Evolutionary conservation across 2,797 vertebrate genomes (phyloP).

Genomic region (Muscicapa striata): DNA sequence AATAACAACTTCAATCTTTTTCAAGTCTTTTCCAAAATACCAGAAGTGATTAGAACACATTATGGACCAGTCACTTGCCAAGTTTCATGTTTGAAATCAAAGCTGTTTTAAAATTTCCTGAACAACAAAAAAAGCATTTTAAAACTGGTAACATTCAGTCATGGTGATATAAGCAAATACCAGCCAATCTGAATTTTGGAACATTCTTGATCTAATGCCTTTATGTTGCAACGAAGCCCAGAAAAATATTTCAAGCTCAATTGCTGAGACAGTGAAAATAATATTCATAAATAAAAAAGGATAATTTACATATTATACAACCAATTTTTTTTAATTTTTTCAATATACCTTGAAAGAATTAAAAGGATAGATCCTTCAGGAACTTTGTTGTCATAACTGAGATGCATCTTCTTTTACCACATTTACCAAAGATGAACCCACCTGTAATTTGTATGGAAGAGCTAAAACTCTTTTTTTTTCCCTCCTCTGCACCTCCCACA

Average conservation of each 20-base stretch:
- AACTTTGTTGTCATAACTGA: slow-evolving; percentile 19
- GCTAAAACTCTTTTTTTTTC: not conserved
- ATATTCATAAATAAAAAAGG: slow-evolving; percentile 38
- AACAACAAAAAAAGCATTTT: slow-evolving; percentile 75
- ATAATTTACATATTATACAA: slow-evolving; percentile 37
- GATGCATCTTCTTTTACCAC: slow-evolving; percentile 17
- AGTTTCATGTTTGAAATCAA: slow-evolving; percentile 78
- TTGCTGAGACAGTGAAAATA: slow-evolving; percentile 44
- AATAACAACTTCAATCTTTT: slow-evolving; percentile 69
- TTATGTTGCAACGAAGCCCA: slow-evolving; percentile 55
- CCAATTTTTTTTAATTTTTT: not conserved
- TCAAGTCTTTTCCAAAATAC: slow-evolving; percentile 73
- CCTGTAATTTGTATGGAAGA: not conserved
- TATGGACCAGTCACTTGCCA: slow-evolving; percentile 71
- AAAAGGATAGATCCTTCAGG: slow-evolving; percentile 34
- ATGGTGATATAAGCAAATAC: slow-evolving; percentile 71
- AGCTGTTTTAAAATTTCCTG: slow-evolving; percentile 76
- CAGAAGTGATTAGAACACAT: slow-evolving; percentile 78
- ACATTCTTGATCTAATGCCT: slow-evolving; percentile 68
- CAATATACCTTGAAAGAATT: not conserved
- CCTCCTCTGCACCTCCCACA: not conserved
- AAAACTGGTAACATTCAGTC: slow-evolving; percentile 71
- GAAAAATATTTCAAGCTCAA: slow-evolving; percentile 54
- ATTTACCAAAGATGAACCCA: not conserved
- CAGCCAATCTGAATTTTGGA: slow-evolving; percentile 71